Conservation (phyloP, 2,113 vertebrate species). For the Elephas maximus region DNA sequence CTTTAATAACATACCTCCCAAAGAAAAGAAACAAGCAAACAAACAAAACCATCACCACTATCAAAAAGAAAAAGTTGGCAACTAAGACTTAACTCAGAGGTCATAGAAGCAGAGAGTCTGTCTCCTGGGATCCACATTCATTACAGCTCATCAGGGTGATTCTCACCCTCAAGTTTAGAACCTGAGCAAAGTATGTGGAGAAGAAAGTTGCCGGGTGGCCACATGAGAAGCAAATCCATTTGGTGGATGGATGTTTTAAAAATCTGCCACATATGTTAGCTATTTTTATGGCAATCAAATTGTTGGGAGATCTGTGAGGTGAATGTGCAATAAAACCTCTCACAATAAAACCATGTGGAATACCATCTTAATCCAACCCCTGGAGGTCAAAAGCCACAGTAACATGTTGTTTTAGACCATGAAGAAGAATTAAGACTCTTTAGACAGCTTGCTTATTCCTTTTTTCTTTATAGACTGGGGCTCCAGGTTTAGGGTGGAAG, state of each 20-base stretch:
- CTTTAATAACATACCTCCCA: slow-evolving; percentile 14
- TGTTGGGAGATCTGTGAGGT: slow-evolving; percentile 67
- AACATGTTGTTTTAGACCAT: slow-evolving; percentile 68
- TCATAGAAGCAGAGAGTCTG: neutral
- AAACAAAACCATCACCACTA: slow-evolving; percentile 31
- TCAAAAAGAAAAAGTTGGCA: neutral
- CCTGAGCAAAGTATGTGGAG: neutral
- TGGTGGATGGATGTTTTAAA: slow-evolving; percentile 59
- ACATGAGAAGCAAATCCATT: slow-evolving; percentile 53
- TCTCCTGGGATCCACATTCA: neutral
- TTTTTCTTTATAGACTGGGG: slow-evolving; percentile 57
- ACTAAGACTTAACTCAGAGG: neutral
- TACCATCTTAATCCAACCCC: slow-evolving; percentile 68
- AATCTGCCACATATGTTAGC: slow-evolving; percentile 76
- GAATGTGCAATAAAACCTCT: slow-evolving; percentile 73
- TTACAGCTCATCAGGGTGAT: neutral
- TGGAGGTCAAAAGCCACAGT: slow-evolving; percentile 75
- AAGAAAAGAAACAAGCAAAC: slow-evolving; percentile 23
- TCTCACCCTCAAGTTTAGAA: neutral
- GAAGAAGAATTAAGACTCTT: slow-evolving; percentile 68
- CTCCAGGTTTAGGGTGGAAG: slow-evolving; percentile 8
- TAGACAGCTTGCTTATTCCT: slow-evolving; percentile 39
- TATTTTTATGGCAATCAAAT: slow-evolving; percentile 77
- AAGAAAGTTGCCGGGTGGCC: slow-evolving; percentile 43
- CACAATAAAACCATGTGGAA: slow-evolving; percentile 75